Evolutionary conservation across 2,113 vertebrate species (phyloP), one percentile per base, ranked within the genome.

Genomic region (Acrocephalus kingi): DNA sequence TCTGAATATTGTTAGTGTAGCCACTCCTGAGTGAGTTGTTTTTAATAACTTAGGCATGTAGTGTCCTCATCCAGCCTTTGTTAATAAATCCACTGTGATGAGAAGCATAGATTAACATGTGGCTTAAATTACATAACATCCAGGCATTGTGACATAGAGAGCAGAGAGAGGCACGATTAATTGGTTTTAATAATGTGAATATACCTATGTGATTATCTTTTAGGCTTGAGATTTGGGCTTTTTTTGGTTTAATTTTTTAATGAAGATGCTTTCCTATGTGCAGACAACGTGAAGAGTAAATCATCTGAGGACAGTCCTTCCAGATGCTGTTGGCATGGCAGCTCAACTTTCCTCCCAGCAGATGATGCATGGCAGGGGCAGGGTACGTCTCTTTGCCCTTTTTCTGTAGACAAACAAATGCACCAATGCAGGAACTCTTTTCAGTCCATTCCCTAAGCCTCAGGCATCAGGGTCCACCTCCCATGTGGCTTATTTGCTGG

Each of bases 281-380:
- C 89, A 97, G 95, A 92, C 91, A 93, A 93, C 0, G 4, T 43
- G 76, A 97, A 95, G 83, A 92, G 24, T 78, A 95, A 93, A 74
- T 95, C 89, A 43, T 91, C 96, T 18, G 94, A 97, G 74, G 93
- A 92, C 43, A 95, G 94, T 56, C 94, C 91, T 63, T 93, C 90
- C 58, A 85, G 85, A 84, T 93, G 79, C 80, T 83, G 82, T 56
- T 95, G 96, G 95, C 84, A 78, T 1, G 1, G 73, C 66, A 83
- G 76, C 58, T 88, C 45, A 0, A 9, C 91, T 33, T 95, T 94
- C 73, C 51, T 95, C 76, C 67, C 88, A 1, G 10, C 81, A 87
- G 94, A 97, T 0, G 79, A 94, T 11, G 88, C 54, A 0, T 97
- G 97, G 96, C 95, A 94, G 43, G 96, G 95, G 15, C 89, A 95